These are phyloP conservation scores for Brachyopa scutellaris DNA, from an alignment of 2,888 invertebrate genomes.

Conservation along the genomic window DNA sequence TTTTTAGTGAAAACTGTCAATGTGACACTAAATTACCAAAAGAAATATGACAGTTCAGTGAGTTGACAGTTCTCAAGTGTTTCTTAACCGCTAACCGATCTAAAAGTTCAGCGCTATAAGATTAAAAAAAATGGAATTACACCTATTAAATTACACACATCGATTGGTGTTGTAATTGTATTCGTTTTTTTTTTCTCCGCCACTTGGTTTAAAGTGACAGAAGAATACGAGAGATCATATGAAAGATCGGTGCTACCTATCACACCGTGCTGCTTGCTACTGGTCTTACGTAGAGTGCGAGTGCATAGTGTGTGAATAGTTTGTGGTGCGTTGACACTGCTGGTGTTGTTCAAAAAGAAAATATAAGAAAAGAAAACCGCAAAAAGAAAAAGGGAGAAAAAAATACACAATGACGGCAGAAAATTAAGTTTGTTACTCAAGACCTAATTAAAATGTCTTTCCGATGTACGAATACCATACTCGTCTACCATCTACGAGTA, in stretches of 20 bases:
- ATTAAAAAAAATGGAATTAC: too few species aligned
- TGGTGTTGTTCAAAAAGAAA: constrained; percentile 25
- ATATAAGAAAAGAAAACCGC: constrained; percentile 35
- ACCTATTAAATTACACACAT: constrained; percentile 36
- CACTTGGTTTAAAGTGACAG: constrained; percentile 35
- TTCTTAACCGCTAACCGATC: too few species aligned
- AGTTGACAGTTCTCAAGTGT: too few species aligned
- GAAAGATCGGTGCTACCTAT: constrained; percentile 25
- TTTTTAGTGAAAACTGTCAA: too few species aligned
- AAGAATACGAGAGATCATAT: constrained; percentile 29
- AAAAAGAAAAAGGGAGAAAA: constrained; percentile 3
- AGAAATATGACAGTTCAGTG: too few species aligned
- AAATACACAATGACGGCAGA: constrained; percentile 7
- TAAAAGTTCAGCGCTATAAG: too few species aligned
- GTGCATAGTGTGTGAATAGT: constrained; percentile 58
- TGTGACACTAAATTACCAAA: too few species aligned
- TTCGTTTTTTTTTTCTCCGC: constrained; percentile 3
- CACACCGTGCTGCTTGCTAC: constrained; percentile 38
- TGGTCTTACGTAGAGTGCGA: constrained; percentile 60
- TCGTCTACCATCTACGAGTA: constrained; percentile 31
- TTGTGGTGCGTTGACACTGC: constrained; percentile 68
- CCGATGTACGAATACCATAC: not conserved
- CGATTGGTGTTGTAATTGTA: constrained; percentile 26
- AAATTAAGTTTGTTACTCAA: constrained; percentile 54
- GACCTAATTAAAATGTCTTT: constrained; percentile 63